Evolutionary conservation across 2,113 vertebrate genomes (phyloP), one percentile per base, ranked within the genome.

Genomic region (Anarrhichthys ocellatus): DNA sequence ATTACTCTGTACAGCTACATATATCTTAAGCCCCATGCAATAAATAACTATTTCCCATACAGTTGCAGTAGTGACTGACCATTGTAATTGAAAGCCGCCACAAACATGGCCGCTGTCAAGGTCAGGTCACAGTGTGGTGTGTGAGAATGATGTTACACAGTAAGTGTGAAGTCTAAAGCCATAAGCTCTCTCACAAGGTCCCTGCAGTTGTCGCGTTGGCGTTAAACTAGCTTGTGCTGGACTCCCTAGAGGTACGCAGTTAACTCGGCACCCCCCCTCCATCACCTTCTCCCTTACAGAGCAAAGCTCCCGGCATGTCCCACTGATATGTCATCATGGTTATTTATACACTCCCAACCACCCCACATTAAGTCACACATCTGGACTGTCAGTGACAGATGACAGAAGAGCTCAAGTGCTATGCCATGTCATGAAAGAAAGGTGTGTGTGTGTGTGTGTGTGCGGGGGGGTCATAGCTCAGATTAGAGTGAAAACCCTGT

Each of bases 131-230:
- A 69, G 72, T 40, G 70, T 58, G 72, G 73, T 22, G 67, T 72
- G 80, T 79, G 62, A 52, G 44, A 83, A 78, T 82, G 79, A 80
- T 85, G 86, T 84, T 85, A 72, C 83, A 77, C 89, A 77, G 85
- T 87, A 92, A 90, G 91, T 88, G 91, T 90, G 87, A 92, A 91
- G 88, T 88, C 76, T 82, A 65, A 88, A 86, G 68, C 61, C 66
- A 22, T 90, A 87, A 90, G 88, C 81, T 86, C 84, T 82, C 84
- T 90, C 91, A 89, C 89, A 81, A 84, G 92, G 85, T 73, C 88
- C 75, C 85, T 73, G 83, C 88, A 92, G 90, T 92, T 93, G 93
- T 92, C 73, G 48, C 36, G 73, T 56, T 78, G 88, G 86, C 32
- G 76, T 91, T 87, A 87, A 92, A 87, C 84, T 78, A 73, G 85